Base-by-base conservation (phyloP, 2,888 invertebrate species). In the Eutolmus rufibarbis region DNA sequence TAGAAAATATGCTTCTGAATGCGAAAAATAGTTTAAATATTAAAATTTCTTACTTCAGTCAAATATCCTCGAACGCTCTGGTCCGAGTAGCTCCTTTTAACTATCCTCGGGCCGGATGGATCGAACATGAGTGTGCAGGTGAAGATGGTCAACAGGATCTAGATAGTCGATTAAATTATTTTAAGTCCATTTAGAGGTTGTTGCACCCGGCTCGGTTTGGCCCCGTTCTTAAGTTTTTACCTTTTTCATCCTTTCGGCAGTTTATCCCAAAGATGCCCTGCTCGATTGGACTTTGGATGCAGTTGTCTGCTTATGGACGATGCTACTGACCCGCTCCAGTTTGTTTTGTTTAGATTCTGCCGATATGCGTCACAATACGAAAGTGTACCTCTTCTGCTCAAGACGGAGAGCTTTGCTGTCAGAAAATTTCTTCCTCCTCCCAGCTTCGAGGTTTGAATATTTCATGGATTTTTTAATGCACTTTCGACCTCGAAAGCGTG, bases 51-150 rank as follows among this genome's bases (percentile, higher is more conserved):
- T 93, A 97, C 97, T 95, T 97, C 97, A 16, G 97, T 96, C 90
- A 97, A 93, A 91, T 97, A 97, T 92, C 95, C 96, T 91, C 95
- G 95, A 79, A 97, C 95, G 88, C 97, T 96, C 91, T 96, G 95
- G 92, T 97, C 97, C 77, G 96, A 96, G 92, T 96, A 95, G 91
- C 96, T 96, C 90, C 96, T 94, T 91, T 95, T 96, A 19, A 93
- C 93, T 89, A 94, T 93, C 87, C 93, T 90, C 4, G 90, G 89
- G 37, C 90, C 89, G 16, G 89, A 86, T 86, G 89, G 79, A 66
- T 88, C 89, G 66, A 90, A 84, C 87, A 90, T 88, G 23, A 90
- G 23, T 23, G 87, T 88, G 87, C 89, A 90, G 14, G 89, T 89
- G 78, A 90, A 88, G 81, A 90, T 79, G 51, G 90, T 89, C 82